Base-by-base conservation (phyloP, 1,140 invertebrate genomes). In the Dinothrombium tinctorium region DNA sequence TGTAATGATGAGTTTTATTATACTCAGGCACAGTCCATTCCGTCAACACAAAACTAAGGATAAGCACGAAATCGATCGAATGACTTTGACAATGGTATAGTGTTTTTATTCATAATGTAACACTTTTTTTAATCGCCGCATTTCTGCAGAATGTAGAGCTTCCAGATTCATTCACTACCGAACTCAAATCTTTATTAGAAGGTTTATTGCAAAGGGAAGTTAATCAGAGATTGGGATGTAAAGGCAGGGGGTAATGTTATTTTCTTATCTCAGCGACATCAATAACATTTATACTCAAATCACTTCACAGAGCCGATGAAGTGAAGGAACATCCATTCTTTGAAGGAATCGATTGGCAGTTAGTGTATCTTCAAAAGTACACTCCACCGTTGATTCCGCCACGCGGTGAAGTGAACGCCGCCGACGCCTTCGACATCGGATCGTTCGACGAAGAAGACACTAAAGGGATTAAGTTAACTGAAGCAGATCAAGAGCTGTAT, bases 371-470 rank as follows among this genome's bases (percentile, higher is more conserved):
- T 41, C 86, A 94, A 62, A 94, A 96, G 60, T 96, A 96, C 62
- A 80, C 83, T 14, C 92, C 94, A 19, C 92, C 94, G 7, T 64
- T 98, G 41, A 90, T 98, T 48, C 94, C 94, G 31, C 92, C 94
- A 2, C 66, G 92, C 42, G 94, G 92, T 1, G 92, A 99, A 63
- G 94, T 99, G 1, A 99, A 99, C 65, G 94, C 94, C 12, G 92
- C 92, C 1, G 94, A 99, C 65, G 94, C 94, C 17, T 99, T 99
- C 62, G 94, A 99, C 57, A 99, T 99, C 57, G 94, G 94, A 31
- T 96, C 89, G 33, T 99, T 99, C 64, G 94, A 99, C 59, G 94
- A 98, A 57, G 94, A 99, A 56, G 94, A 99, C 58, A 96, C 90
- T 3, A 96, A 96, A 62, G 90, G 90, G 31, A 95, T 96, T 50